A percentile compares a stretch with the other conserved stretches of the same genome.
These are phyloP conservation scores for Cryptocephalus primarius DNA, from an alignment of 2,888 invertebrate species.

Conservation along the genomic window DNA sequence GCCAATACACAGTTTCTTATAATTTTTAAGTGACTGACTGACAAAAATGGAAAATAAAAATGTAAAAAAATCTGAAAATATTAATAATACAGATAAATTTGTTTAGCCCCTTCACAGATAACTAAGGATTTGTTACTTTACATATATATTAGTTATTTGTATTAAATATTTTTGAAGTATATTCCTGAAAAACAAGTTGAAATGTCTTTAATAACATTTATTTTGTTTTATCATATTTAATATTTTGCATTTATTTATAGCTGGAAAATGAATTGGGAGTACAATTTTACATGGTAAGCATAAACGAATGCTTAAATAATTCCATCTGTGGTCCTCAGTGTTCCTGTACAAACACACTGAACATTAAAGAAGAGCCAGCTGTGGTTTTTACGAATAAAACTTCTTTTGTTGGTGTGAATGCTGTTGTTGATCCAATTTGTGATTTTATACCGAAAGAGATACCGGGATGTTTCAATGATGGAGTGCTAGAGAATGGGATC, in stretches of 20 bases:
- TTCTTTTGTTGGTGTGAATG: conserved; percentile 87
- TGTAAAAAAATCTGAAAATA: no score
- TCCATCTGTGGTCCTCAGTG: conserved; percentile 53
- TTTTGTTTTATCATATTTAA: conserved; percentile 6
- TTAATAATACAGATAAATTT: no score
- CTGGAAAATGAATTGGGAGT: conserved; percentile 61
- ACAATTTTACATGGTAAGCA: conserved; percentile 76
- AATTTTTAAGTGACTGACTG: no score
- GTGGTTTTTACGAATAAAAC: conserved; percentile 88
- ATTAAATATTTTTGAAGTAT: background rate
- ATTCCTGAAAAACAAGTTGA: background rate
- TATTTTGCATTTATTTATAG: conserved; percentile 24
- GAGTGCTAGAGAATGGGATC: conserved; percentile 45
- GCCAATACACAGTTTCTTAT: no score
- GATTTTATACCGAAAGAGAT: conserved; percentile 36
- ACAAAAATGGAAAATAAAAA: no score
- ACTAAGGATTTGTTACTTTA: no score
- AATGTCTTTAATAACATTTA: background rate
- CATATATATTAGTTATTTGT: background rate
- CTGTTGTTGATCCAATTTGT: conserved; percentile 71
- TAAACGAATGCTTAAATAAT: conserved; percentile 82
- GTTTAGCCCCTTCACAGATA: no score
- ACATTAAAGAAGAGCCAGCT: conserved; percentile 55
- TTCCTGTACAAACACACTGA: conserved; percentile 72
- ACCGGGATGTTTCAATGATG: conserved; percentile 32